phyloP scores from a whole-genome alignment of 1,140 invertebrate species.

The Bombus haemorrhoidalis region DNA sequence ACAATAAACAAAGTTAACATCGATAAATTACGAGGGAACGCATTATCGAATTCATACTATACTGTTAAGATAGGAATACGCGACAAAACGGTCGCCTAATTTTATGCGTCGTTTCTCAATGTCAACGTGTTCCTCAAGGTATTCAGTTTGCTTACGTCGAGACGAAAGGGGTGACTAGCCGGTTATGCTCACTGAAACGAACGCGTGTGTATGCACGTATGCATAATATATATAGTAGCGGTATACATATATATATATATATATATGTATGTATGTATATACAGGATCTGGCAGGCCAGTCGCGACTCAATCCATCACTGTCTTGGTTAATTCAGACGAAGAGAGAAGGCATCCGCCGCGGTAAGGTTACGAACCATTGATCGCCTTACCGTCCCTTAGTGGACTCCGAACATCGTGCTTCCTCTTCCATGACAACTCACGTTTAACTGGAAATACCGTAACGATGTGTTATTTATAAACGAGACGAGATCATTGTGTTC shows the following conservation, averaged over 20 bases:
- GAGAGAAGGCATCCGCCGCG: conserved; percentile 42
- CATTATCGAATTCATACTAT: background rate
- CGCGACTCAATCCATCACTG: conserved; percentile 68
- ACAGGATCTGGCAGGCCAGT: conserved; percentile 42
- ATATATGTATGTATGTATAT: conserved; percentile 37
- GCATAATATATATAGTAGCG: conserved; percentile 40
- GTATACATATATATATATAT: conserved; percentile 24
- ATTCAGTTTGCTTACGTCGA: conserved; percentile 43
- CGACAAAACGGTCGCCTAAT: background rate
- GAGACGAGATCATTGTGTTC: background rate
- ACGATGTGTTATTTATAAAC: background rate
- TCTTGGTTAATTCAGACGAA: conserved; percentile 65
- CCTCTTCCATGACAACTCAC: background rate
- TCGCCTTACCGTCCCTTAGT: conserved; percentile 31
- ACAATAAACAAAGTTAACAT: conserved; percentile 7
- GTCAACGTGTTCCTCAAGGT: conserved; percentile 42
- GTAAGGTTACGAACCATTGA: conserved; percentile 63
- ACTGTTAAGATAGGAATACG: background rate
- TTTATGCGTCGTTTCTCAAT: conserved; percentile 35
- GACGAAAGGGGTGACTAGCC: conserved; percentile 54
- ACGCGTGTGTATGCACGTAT: conserved; percentile 7
- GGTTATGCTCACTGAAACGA: conserved; percentile 53
- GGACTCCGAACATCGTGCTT: background rate
- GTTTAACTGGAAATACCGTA: background rate
- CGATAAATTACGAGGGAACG: background rate